Evolutionary conservation across 2,113 vertebrate genomes (phyloP), one percentile per base, ranked within the genome.

Genomic region (Caretta caretta): DNA sequence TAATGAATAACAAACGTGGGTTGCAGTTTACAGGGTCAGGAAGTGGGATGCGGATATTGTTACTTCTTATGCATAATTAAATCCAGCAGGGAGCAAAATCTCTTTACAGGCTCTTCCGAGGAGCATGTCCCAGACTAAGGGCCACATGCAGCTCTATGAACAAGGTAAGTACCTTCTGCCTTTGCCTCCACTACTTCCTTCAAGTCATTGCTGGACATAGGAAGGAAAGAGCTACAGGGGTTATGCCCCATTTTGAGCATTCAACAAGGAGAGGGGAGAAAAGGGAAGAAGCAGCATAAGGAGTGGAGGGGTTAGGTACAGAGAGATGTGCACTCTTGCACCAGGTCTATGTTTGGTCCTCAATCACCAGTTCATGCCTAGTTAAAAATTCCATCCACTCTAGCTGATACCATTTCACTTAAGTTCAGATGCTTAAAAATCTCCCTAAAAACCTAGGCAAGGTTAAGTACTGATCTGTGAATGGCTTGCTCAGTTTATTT

Each of bases 61-160:
- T 90, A 79, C n/a, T 87, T 48, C 38, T 86, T 9, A 3, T 3
- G 38, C 86, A 81, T 88, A 65, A 93, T 92, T 92, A 80, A 90
- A 6, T 76, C 87, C 96, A 96, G 24, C 87, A 86, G 62, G 29
- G 89, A 87, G 59, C 20, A 80, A 56, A 93, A 90, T 3, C 78
- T 72, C 54, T 59, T 82, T 46, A 29, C 35, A 5, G 4, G 29
- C 0, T 79, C 54, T 56, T 79, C 48, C 51, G 79, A 62, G 62
- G 8, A 20, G 16, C 79, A 65, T 42, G 10, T 25, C 35, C 89
- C 56, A 82, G 65, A 48, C 62, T 86, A 89, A 56, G 54, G 79
- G 62, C 48, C 17, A 6, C 0, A 2, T n/a, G 65, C 35, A 69
- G 35, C 8, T 69, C 8, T 7, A 8, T 9, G 17, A 4, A n/a